A percentile compares a stretch with the other conserved stretches of the same genome.
Evolutionary conservation across 2,797 vertebrate species (phyloP).

Genomic region (Ctenochaetus hawaiiensis): DNA sequence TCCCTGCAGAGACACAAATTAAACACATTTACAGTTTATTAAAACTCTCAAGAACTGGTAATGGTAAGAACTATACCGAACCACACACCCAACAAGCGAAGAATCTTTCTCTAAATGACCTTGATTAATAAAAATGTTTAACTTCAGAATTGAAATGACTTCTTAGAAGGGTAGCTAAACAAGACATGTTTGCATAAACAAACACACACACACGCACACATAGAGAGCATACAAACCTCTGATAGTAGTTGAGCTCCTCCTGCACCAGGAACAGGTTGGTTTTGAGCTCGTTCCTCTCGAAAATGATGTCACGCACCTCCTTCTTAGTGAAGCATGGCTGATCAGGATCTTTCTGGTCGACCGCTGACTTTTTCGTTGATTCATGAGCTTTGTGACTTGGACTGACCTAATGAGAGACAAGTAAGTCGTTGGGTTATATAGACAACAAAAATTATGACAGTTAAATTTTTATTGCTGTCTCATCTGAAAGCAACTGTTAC

Average conservation of each 20-base stretch:
- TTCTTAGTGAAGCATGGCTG: slow-evolving; percentile 91
- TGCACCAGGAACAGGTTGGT: slow-evolving; percentile 96
- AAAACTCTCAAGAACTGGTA: not conserved
- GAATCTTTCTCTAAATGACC: not conserved
- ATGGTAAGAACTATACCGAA: not conserved
- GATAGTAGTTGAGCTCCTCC: slow-evolving; percentile 96
- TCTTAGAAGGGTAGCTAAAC: not conserved
- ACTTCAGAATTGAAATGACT: not conserved
- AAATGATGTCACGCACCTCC: slow-evolving; percentile 93
- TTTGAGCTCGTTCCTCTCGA: slow-evolving; percentile 96
- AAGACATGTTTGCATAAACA: not conserved
- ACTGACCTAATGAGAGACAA: slow-evolving; percentile 64
- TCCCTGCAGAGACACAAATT: slow-evolving; percentile 84
- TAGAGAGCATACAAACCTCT: slow-evolving; percentile 85
- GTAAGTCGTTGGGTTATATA: not conserved
- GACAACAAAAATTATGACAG: not conserved
- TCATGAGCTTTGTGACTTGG: slow-evolving; percentile 38
- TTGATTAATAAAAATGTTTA: not conserved
- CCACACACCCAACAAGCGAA: not conserved
- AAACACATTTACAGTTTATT: not conserved
- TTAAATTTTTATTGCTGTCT: not conserved
- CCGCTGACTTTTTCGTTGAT: slow-evolving; percentile 64
- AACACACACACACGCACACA: not conserved
- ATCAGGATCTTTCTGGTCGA: slow-evolving; percentile 81
- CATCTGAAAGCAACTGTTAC: not conserved